These are phyloP conservation scores for Aradophagus sp. DNA, from an alignment of 1,140 invertebrate species.

Conservation along the genomic window DNA sequence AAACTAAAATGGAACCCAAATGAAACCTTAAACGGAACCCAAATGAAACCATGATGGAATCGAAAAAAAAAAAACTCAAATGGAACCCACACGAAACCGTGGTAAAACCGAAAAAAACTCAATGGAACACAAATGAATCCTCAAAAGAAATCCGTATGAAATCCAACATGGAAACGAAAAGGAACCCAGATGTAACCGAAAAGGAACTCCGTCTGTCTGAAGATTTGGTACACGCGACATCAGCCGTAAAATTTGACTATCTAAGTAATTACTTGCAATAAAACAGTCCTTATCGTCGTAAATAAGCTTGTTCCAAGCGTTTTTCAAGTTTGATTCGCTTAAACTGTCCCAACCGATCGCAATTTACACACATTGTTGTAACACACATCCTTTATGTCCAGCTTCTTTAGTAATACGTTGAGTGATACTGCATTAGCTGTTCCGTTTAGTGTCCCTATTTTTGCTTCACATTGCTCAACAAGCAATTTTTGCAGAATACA, in stretches of 20 bases:
- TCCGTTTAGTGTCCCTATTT: background rate
- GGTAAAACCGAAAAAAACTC: too few relatives aligned
- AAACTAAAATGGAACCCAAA: too few relatives aligned
- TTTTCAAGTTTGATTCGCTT: conserved; percentile 1
- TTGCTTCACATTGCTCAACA: conserved; percentile 11
- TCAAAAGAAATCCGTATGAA: too few relatives aligned
- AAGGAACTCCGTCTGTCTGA: too few relatives aligned
- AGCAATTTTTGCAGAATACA: conserved; percentile 32
- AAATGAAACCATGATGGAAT: too few relatives aligned
- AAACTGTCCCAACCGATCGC: conserved; percentile 1
- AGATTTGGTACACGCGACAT: conserved; percentile 1
- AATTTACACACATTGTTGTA: too few relatives aligned
- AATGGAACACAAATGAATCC: too few relatives aligned
- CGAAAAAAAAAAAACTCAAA: too few relatives aligned
- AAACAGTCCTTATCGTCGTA: conserved; percentile 1
- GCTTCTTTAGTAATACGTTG: conserved; percentile 12
- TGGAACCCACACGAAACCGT: too few relatives aligned
- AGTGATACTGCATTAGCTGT: background rate
- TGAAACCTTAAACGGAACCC: too few relatives aligned
- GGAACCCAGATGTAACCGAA: too few relatives aligned
- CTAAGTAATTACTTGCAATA: conserved; percentile 1
- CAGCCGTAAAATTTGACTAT: background rate
- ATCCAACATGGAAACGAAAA: too few relatives aligned
- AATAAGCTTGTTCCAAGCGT: conserved; percentile 17
- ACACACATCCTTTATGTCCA: conserved; percentile 49